Conservation (phyloP, 2,888 invertebrate species). For the Eudasyphora cyanicolor region DNA sequence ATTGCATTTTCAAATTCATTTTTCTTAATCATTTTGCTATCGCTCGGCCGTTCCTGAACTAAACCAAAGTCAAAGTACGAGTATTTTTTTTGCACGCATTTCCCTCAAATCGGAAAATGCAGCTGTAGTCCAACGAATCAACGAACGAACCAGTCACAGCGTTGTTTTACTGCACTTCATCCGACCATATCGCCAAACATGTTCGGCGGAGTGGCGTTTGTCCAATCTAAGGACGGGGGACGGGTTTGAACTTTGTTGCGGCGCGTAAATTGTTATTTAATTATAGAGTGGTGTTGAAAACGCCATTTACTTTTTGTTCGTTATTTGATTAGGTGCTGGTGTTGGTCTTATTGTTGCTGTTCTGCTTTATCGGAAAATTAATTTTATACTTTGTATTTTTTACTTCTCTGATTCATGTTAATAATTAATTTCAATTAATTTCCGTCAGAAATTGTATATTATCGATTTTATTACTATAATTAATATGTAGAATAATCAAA, state of each 20-base stretch:
- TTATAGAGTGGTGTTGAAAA: constrained; percentile 72
- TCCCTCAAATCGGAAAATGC: constrained; percentile 65
- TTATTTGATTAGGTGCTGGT: not conserved
- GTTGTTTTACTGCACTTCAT: constrained; percentile 32
- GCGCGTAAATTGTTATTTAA: constrained; percentile 77
- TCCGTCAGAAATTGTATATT: constrained; percentile 7
- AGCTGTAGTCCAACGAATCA: too few relatives aligned
- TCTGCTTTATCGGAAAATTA: constrained; percentile 52
- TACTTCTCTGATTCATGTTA: constrained; percentile 48
- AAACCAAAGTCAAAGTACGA: constrained; percentile 43
- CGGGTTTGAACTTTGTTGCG: constrained; percentile 61
- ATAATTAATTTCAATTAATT: constrained; percentile 63
- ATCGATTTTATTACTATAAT: not conserved
- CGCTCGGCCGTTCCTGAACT: not conserved
- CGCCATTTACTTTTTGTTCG: constrained; percentile 68
- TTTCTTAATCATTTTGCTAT: constrained; percentile 48
- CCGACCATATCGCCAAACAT: constrained; percentile 9
- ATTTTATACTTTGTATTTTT: constrained; percentile 47
- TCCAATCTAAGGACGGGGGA: constrained; percentile 39
- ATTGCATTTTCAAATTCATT: constrained; percentile 48
- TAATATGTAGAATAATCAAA: constrained; percentile 17
- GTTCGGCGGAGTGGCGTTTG: constrained; percentile 17
- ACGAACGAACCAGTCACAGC: constrained; percentile 32
- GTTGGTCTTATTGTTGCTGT: not conserved
- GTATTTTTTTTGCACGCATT: constrained; percentile 71